Conservation (phyloP, 2,888 invertebrate genomes). For the Loripinus fragilis region DNA sequence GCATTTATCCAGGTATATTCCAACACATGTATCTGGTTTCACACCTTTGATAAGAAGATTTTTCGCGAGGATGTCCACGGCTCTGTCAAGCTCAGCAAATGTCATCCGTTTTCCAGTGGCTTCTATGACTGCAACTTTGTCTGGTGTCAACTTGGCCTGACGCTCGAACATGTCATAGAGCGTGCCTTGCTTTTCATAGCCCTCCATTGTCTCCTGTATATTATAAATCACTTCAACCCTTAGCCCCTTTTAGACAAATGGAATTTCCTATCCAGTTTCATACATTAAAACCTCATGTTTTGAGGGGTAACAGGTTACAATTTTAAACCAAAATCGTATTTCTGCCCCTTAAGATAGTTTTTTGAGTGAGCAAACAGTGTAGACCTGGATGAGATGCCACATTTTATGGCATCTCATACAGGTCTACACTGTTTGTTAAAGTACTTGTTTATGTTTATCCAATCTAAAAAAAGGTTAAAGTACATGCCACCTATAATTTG, state of each 20-base stretch:
- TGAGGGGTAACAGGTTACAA: too few species aligned
- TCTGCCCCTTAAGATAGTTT: too few species aligned
- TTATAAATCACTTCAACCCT: too few species aligned
- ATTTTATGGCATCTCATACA: not conserved
- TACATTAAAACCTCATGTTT: too few species aligned
- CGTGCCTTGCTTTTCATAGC: slow-evolving; percentile 73
- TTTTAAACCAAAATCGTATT: too few species aligned
- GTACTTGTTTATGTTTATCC: too few species aligned
- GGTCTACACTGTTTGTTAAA: too few species aligned
- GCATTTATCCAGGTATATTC: slow-evolving; percentile 82
- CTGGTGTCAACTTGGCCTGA: slow-evolving; percentile 77
- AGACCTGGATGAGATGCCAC: not conserved
- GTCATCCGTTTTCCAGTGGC: slow-evolving; percentile 71
- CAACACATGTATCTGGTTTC: slow-evolving; percentile 78
- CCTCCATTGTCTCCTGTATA: slow-evolving; percentile 50
- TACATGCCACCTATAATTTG: too few species aligned
- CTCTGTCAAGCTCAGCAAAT: slow-evolving; percentile 74
- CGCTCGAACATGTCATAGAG: slow-evolving; percentile 80
- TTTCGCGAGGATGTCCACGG: slow-evolving; percentile 78
- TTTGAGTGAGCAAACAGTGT: not conserved
- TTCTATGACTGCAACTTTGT: slow-evolving; percentile 71
- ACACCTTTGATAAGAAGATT: slow-evolving; percentile 76
- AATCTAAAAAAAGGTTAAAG: too few species aligned
- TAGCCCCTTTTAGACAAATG: too few species aligned
- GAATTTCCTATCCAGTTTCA: too few species aligned